A percentile compares a stretch with the other conserved stretches of the same genome.
Conservation (phyloP, 2,797 vertebrate genomes). For the Lepilemur ruficaudatus region DNA sequence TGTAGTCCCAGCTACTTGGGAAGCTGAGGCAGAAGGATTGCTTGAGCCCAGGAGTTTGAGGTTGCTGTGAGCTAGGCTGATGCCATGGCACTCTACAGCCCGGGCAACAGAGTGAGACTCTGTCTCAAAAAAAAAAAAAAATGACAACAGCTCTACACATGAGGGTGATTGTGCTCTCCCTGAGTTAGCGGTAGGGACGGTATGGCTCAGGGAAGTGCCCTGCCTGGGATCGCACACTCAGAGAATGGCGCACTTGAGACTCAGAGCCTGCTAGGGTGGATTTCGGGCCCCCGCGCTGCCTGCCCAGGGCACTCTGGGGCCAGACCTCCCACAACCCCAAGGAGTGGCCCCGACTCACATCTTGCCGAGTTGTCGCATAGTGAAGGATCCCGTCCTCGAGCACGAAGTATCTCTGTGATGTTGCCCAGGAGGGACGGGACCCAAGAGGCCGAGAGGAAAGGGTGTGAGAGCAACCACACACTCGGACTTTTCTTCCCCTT, state of each 20-base stretch:
- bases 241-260: neutral
- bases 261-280: neutral
- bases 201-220: neutral
- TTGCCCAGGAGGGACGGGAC: neutral
- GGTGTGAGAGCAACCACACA: neutral
- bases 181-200: neutral
- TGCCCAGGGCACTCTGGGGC: neutral
- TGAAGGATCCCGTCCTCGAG: constrained; percentile 92
- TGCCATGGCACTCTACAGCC: too few relatives aligned
- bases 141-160: too few relatives aligned
- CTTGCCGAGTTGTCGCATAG: constrained; percentile 91
- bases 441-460: neutral
- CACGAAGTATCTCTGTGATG: constrained; percentile 91
- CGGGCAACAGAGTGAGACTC: too few relatives aligned
- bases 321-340: neutral
- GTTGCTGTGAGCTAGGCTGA: too few relatives aligned
- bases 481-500: neutral
- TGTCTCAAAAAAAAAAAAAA: too few relatives aligned
- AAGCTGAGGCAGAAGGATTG: too few relatives aligned
- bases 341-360: constrained; percentile 86
- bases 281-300: neutral
- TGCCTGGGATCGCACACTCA: neutral
- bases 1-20: too few relatives aligned
- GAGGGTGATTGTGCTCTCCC: accelerated
- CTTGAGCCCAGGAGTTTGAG: too few relatives aligned